These are phyloP conservation scores for Drosophila anomalata DNA, from an alignment of 2,888 invertebrate species.

Conservation along the genomic window DNA sequence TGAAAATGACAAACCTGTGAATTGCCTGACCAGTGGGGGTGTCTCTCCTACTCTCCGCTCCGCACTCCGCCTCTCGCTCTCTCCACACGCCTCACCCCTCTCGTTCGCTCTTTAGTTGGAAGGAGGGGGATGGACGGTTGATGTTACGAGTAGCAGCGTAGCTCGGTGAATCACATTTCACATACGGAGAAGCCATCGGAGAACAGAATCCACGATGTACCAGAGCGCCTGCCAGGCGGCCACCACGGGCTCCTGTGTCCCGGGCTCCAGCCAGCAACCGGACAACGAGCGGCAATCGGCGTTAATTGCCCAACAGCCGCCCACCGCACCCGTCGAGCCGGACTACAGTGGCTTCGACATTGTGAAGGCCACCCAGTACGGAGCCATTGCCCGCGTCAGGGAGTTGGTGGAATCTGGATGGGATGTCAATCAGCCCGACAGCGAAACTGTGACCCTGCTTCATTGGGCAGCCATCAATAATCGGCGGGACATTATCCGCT, in stretches of 20 bases:
- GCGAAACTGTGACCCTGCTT: constrained; percentile 97
- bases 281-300: constrained; percentile 83
- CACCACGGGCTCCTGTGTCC: constrained; percentile 86
- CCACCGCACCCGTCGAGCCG: constrained; percentile 87
- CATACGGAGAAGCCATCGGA: constrained; percentile 56
- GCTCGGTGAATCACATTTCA: constrained; percentile 72
- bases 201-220: constrained; percentile 85
- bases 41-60: constrained; percentile 36
- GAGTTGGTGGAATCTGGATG: constrained; percentile 96
- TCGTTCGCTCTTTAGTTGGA: constrained; percentile 21
- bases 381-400: constrained; percentile 91
- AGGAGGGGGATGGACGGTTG: constrained; percentile 68
- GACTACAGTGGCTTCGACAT: constrained; percentile 95
- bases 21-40: constrained; percentile 37
- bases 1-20: constrained; percentile 39
- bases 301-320: constrained; percentile 87
- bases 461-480: constrained; percentile 99
- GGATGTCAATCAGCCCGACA: constrained; percentile 97
- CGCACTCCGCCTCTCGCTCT: constrained; percentile 9
- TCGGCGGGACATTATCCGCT: constrained; percentile 95
- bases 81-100: constrained; percentile 24
- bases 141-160: constrained; percentile 46
- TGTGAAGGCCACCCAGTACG: constrained; percentile 98
- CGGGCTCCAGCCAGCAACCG: constrained; percentile 86
- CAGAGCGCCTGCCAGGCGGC: constrained; percentile 90